phyloP scores from a whole-genome alignment of 2,888 invertebrate species.

The Panopea generosa region DNA sequence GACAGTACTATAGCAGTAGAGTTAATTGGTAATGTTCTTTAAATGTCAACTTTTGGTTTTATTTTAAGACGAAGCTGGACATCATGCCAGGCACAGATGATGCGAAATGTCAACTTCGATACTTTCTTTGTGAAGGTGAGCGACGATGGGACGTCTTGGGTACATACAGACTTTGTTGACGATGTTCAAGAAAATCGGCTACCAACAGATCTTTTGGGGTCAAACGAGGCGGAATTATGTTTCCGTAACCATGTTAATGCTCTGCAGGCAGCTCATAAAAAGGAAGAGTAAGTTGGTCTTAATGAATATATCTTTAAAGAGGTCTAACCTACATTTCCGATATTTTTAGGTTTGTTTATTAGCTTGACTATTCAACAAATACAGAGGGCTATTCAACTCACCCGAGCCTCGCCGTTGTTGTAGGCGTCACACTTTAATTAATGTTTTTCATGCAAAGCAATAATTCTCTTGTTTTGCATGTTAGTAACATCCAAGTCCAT shows the following conservation, averaged over 20 bases:
- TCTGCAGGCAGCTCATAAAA: conserved; percentile 95
- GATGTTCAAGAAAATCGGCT: conserved; percentile 90
- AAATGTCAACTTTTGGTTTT: too few relatives aligned
- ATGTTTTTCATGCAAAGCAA: too few relatives aligned
- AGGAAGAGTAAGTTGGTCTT: conserved; percentile 91
- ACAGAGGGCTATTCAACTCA: too few relatives aligned
- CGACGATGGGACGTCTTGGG: conserved; percentile 91
- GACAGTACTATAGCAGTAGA: too few relatives aligned
- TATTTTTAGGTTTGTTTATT: too few relatives aligned
- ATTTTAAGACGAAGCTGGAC: conserved; percentile 92
- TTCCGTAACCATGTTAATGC: conserved; percentile 96
- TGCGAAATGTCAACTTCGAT: conserved; percentile 96
- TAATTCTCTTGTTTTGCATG: too few relatives aligned
- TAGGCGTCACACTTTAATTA: too few relatives aligned
- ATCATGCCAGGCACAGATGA: conserved; percentile 93
- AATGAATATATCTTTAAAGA: background rate
- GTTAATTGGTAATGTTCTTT: too few relatives aligned
- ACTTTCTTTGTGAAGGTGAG: conserved; percentile 95
- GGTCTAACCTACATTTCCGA: too few relatives aligned
- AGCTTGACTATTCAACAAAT: too few relatives aligned
- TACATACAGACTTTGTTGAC: conserved; percentile 90
- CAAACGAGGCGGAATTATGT: conserved; percentile 95
- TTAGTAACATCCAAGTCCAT: too few relatives aligned
- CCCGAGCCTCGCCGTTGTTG: too few relatives aligned
- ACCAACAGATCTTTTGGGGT: conserved; percentile 96